Conservation (phyloP, 2,888 invertebrate genomes). For the Lycocerus yunnanus region DNA sequence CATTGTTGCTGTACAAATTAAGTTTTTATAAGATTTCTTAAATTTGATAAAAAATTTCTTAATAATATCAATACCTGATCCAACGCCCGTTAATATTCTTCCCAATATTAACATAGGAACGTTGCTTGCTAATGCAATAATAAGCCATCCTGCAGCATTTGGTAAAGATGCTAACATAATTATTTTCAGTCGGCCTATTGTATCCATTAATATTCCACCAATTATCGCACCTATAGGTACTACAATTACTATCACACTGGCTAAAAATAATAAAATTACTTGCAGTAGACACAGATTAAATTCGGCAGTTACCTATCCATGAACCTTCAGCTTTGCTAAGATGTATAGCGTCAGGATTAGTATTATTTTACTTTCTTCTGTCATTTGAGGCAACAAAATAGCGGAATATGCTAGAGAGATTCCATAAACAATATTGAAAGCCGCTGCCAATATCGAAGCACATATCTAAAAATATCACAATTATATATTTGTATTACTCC, state of each 20-base stretch:
- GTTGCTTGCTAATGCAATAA: constrained; percentile 58
- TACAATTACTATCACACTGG: constrained; percentile 60
- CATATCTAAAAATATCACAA: constrained; percentile 51
- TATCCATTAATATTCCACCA: constrained; percentile 61
- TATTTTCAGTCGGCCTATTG: constrained; percentile 59
- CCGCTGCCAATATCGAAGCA: constrained; percentile 59
- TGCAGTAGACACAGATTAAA: not conserved
- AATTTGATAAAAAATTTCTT: no score
- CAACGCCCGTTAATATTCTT: constrained; percentile 59
- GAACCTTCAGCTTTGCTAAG: constrained; percentile 55
- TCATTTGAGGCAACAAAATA: constrained; percentile 60
- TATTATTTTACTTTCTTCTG: constrained; percentile 44
- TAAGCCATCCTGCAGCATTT: constrained; percentile 58
- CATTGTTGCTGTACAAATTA: not conserved
- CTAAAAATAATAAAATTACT: constrained; percentile 45
- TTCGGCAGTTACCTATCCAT: constrained; percentile 58
- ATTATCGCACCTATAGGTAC: constrained; percentile 60
- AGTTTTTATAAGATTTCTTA: not conserved
- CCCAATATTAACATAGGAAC: constrained; percentile 59
- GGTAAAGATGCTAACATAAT: constrained; percentile 61
- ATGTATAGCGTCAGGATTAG: constrained; percentile 36
- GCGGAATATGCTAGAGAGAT: constrained; percentile 62
- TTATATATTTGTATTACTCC: not conserved
- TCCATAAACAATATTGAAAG: constrained; percentile 62
- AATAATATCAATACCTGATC: constrained; percentile 51